Percentiles rank a stretch among this genome's conserved stretches.
Evolutionary conservation across 2,888 invertebrate species (phyloP).

Genomic region (Thera obeliscata): DNA sequence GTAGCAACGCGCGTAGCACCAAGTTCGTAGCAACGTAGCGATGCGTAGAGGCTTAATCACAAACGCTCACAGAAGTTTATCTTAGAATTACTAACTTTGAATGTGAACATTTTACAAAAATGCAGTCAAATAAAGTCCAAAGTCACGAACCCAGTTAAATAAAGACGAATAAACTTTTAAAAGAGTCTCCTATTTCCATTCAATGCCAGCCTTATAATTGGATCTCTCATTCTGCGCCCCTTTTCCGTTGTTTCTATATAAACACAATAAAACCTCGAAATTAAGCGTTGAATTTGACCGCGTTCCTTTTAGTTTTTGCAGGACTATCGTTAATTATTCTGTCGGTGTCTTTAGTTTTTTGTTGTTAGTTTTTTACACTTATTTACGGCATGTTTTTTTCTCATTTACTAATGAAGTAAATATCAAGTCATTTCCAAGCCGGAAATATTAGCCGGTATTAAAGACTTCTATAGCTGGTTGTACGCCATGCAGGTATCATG

Average conservation of each 20-base stretch:
- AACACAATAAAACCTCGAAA: conserved; percentile 2
- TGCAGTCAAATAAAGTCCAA: conserved; percentile 1
- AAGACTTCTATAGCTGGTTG: too few species aligned
- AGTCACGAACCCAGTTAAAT: neutral
- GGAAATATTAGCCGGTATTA: too few species aligned
- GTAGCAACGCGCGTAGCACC: too few species aligned
- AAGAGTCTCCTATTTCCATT: neutral
- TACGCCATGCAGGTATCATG: too few species aligned
- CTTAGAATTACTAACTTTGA: neutral
- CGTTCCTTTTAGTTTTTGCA: neutral
- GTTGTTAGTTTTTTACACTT: neutral
- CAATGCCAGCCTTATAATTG: neutral
- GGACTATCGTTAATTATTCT: neutral
- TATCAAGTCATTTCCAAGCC: too few species aligned
- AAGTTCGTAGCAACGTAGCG: too few species aligned
- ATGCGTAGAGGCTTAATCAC: too few species aligned
- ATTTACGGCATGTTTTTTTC: too few species aligned
- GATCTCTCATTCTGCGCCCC: conserved; percentile 1
- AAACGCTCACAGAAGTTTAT: too few species aligned
- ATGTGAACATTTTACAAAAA: neutral
- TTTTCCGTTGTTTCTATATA: neutral
- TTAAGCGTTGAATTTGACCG: conserved; percentile 1
- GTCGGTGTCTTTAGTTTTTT: neutral
- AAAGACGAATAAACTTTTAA: neutral
- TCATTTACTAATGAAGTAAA: too few species aligned